These are phyloP conservation scores for Eupithecia abbreviata DNA, from an alignment of 2,888 invertebrate genomes.

Conservation along the genomic window DNA sequence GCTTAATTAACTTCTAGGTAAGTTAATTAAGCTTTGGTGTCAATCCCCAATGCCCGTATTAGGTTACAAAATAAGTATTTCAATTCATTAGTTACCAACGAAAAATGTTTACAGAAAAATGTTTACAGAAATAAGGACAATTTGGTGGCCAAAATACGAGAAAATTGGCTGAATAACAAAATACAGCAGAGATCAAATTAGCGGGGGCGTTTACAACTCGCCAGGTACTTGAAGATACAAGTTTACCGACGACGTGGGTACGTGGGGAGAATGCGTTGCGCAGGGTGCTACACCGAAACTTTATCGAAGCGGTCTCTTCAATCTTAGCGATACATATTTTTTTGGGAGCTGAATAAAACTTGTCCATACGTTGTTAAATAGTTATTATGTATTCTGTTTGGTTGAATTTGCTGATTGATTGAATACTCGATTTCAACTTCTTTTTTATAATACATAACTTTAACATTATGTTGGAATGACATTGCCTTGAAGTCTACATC, in stretches of 20 bases:
- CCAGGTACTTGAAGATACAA: slow-evolving; percentile 46
- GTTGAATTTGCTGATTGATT: too few relatives aligned
- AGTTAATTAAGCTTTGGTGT: too few relatives aligned
- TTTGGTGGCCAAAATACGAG: not conserved
- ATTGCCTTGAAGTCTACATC: too few relatives aligned
- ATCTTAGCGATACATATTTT: too few relatives aligned
- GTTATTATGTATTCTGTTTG: too few relatives aligned
- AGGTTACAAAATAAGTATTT: slow-evolving; percentile 7
- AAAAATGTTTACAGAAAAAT: slow-evolving; percentile 5
- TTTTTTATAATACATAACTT: too few relatives aligned
- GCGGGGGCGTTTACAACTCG: slow-evolving; percentile 48
- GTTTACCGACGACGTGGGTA: slow-evolving; percentile 42
- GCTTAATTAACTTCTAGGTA: not conserved
- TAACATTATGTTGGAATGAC: too few relatives aligned
- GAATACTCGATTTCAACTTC: too few relatives aligned
- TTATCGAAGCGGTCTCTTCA: too few relatives aligned
- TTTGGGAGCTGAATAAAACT: too few relatives aligned
- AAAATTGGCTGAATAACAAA: slow-evolving; percentile 27
- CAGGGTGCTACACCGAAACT: slow-evolving; percentile 32
- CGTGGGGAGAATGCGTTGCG: slow-evolving; percentile 47
- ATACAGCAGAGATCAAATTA: slow-evolving; percentile 44
- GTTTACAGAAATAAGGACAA: not conserved
- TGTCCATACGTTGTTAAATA: too few relatives aligned
- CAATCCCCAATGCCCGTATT: too few relatives aligned
- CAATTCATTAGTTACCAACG: not conserved